Percentiles rank a stretch among this genome's conserved stretches.
Evolutionary conservation across 2,113 vertebrate genomes (phyloP).

Genomic region (Ursus arctos): DNA sequence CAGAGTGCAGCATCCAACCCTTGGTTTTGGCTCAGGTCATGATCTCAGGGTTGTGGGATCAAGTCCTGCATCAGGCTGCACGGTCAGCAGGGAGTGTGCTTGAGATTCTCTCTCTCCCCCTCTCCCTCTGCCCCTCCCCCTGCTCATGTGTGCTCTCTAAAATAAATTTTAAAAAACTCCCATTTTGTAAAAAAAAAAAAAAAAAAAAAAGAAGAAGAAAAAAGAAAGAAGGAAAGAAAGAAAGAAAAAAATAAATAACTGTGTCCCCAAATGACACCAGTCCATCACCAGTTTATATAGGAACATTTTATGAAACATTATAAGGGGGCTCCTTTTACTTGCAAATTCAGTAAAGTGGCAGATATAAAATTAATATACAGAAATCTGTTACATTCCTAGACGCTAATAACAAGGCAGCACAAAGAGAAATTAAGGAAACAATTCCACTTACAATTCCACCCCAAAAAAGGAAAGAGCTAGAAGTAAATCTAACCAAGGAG

Average conservation of each 20-base stretch:
- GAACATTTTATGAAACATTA: background rate
- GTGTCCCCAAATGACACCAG: background rate
- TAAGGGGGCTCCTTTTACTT: rapidly evolving
- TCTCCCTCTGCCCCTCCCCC: background rate
- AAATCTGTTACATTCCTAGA: background rate
- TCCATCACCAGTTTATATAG: background rate
- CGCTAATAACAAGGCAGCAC: background rate
- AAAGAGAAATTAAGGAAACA: background rate
- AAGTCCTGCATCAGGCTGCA: background rate
- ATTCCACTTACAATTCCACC: background rate
- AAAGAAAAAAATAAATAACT: too few species aligned
- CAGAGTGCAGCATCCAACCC: rapidly evolving
- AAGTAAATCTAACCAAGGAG: background rate
- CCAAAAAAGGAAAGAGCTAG: background rate
- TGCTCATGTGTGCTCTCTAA: background rate
- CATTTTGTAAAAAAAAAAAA: background rate
- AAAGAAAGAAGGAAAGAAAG: too few species aligned
- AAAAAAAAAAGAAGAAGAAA: too few species aligned
- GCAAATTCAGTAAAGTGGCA: background rate
- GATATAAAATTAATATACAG: background rate
- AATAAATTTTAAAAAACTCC: background rate
- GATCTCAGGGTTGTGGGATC: background rate
- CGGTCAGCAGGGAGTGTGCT: background rate
- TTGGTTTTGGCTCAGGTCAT: background rate
- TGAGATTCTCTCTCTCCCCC: background rate